phyloP scores from a whole-genome alignment of 2,888 invertebrate genomes.

The Ichneumoninae sp. region DNA sequence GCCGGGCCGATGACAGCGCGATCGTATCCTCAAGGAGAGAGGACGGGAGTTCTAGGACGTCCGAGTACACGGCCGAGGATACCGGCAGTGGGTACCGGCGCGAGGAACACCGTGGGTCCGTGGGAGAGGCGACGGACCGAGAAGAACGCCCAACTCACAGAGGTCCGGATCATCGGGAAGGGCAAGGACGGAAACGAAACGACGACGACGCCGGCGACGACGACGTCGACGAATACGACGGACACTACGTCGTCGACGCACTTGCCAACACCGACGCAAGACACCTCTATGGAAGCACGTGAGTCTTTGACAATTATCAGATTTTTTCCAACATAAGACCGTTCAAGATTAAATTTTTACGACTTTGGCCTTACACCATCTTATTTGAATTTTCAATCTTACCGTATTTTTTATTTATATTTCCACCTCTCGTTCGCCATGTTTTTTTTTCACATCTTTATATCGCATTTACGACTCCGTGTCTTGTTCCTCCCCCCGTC shows the following conservation, averaged over 20 bases:
- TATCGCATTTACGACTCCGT: constrained; percentile 30
- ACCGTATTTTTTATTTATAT: constrained; percentile 12
- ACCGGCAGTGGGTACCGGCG: constrained; percentile 56
- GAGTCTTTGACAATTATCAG: constrained; percentile 68
- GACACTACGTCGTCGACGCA: constrained; percentile 73
- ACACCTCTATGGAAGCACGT: constrained; percentile 82
- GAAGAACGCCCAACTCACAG: constrained; percentile 66
- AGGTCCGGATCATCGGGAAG: constrained; percentile 72
- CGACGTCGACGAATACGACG: constrained; percentile 33
- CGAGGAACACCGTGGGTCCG: constrained; percentile 62
- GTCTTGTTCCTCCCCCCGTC: constrained; percentile 18
- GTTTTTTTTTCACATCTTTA: background rate
- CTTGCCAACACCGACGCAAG: constrained; percentile 67
- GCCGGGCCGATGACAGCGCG: constrained; percentile 82
- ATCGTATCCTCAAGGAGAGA: constrained; percentile 78
- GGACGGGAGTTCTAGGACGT: constrained; percentile 77
- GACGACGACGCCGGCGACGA: constrained; percentile 55
- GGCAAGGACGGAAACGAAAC: constrained; percentile 62
- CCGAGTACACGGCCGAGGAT: constrained; percentile 75
- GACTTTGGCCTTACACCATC: background rate
- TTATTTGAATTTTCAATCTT: background rate
- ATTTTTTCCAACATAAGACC: background rate
- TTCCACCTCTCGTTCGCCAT: constrained; percentile 10
- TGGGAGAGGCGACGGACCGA: constrained; percentile 65
- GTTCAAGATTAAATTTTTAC: background rate